Evolutionary conservation across 2,797 vertebrate species (phyloP), one percentile per base, ranked within the genome.

Genomic region (Chelon labrosus): DNA sequence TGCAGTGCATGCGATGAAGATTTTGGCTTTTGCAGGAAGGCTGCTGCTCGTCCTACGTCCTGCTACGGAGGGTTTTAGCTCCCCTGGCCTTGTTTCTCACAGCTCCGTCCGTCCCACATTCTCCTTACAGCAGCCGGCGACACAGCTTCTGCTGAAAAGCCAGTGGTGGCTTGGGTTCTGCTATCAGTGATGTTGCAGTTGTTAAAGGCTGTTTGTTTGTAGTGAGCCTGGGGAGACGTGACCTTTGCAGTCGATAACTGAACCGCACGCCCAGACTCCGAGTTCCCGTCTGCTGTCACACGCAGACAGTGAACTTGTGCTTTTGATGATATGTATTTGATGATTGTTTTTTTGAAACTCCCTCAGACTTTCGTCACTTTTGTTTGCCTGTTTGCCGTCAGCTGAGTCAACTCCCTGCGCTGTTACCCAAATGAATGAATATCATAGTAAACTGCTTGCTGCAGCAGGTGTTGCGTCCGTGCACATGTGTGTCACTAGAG

Each of bases 1-100:
- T 88, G 85, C 49, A 47, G 51, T 22, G 39, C 67, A 84, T 86
- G 79, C 72, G 79, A 77, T 69, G 76, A 70, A 91, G 90, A 82
- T 82, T 76, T 65, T 46, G 61, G 56, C 61, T 85, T 53, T 46
- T 5, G 49, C 83, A 87, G 84, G 31, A 25, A 68, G 14, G 16
- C 50, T 65, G 38, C 58, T 64, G 46, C 56, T 52, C 0, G 17
- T 49, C 44, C 44, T 50, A 35, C 13, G 25, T 27, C 25, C 25
- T 27, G 4, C 25, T 27, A 27, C 31, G 7, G 22, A 58, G 58
- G 5, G 5, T 64, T 75, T 59, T 7, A 49, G 42, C 46, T 27
- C 13, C 37, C 5, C 7, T 49, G 65, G 61, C 67, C 70, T 78
- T 62, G 47, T 67, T 77, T 70, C 51, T 51, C 46, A 6, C 9